These are phyloP conservation scores for Encarsia formosa DNA, from an alignment of 2,888 invertebrate species.

Conservation along the genomic window DNA sequence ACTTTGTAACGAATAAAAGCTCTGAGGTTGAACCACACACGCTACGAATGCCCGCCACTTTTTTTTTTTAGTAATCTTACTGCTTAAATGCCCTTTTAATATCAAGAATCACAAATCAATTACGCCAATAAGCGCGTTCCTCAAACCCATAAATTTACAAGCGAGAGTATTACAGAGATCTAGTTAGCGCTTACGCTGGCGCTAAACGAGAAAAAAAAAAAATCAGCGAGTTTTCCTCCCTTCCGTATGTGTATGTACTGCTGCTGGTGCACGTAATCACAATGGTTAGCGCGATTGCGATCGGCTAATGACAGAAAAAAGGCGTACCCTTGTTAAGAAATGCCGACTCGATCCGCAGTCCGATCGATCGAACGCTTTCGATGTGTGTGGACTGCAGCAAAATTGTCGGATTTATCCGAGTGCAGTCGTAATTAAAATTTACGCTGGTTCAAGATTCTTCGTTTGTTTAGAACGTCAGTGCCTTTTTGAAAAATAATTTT, in stretches of 20 bases:
- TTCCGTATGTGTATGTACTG: not conserved
- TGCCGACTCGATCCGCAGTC: constrained; percentile 41
- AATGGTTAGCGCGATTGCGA: constrained; percentile 45
- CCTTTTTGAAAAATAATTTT: no score
- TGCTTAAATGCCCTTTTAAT: constrained; percentile 4
- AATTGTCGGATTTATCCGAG: no score
- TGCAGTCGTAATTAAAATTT: no score
- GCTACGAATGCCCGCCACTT: no score
- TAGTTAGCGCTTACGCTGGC: constrained; percentile 12
- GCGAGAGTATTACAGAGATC: not conserved
- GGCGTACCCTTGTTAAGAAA: constrained; percentile 44
- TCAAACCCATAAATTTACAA: not conserved
- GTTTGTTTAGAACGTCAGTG: no score
- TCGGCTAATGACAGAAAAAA: constrained; percentile 45
- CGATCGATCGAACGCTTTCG: not conserved
- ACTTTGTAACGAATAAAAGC: no score
- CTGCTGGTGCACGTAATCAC: constrained; percentile 37
- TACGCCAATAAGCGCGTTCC: not conserved
- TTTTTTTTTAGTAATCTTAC: not conserved
- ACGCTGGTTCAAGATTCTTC: no score
- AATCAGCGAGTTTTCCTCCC: not conserved
- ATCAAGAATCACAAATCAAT: constrained; percentile 7
- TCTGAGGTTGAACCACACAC: no score
- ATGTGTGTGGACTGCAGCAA: constrained; percentile 1
- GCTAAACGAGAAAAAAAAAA: constrained; percentile 15